These are phyloP conservation scores for Nicator chloris DNA, from an alignment of 2,113 vertebrate species.

Conservation along the genomic window DNA sequence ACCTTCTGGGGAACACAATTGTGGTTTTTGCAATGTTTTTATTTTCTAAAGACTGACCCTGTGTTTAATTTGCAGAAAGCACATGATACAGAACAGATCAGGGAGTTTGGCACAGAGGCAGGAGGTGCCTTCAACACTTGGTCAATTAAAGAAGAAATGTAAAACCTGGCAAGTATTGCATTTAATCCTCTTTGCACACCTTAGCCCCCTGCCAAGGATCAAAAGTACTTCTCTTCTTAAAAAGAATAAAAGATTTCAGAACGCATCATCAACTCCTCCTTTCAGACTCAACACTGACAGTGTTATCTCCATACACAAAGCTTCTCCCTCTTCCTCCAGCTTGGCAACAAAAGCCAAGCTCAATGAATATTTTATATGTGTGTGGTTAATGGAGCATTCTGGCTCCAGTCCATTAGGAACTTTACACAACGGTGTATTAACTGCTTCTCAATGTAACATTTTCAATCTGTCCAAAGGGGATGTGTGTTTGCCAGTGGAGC, in stretches of 20 bases:
- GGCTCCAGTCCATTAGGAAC: constrained; percentile 67
- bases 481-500: constrained; percentile 55
- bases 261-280: background rate
- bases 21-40: background rate
- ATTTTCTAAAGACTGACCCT: constrained; percentile 37
- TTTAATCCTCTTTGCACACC: constrained; percentile 57
- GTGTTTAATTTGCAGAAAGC: background rate
- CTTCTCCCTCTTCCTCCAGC: constrained; percentile 3
- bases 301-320: constrained; percentile 20
- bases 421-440: constrained; percentile 73
- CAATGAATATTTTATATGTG: constrained; percentile 71
- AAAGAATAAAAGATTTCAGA: constrained; percentile 24
- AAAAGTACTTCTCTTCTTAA: constrained; percentile 22
- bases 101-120: background rate
- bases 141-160: constrained; percentile 58
- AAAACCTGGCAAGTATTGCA: constrained; percentile 42
- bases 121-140: constrained; percentile 34
- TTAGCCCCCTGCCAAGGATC: constrained; percentile 31
- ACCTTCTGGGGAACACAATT: background rate
- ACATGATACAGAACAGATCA: background rate
- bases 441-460: constrained; percentile 60
- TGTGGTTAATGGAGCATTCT: constrained; percentile 70
- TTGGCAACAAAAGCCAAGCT: constrained; percentile 69
- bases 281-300: constrained; percentile 21
- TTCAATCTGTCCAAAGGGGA: constrained; percentile 55